Percentiles rank a stretch among this genome's conserved stretches.
Evolutionary conservation across 2,113 vertebrate genomes (phyloP).

Genomic region (Gopherus flavomarginatus): DNA sequence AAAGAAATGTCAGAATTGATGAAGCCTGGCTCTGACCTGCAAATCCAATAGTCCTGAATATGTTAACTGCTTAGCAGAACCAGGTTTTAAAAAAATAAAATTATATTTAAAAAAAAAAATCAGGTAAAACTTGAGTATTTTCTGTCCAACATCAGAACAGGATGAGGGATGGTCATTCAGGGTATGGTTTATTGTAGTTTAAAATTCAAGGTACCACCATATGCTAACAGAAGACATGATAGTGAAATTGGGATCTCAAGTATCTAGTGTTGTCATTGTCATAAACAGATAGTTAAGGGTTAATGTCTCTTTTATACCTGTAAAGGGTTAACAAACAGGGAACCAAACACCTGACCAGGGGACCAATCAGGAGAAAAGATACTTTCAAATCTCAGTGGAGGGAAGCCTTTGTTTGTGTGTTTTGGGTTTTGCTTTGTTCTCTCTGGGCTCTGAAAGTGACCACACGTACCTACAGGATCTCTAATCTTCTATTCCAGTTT

Average conservation of each 20-base stretch:
- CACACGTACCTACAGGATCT: too few species aligned
- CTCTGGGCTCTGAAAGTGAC: too few species aligned
- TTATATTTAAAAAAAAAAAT: neutral
- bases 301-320: too few species aligned
- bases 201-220: constrained; percentile 48
- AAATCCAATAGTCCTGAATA: neutral
- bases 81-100: neutral
- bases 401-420: too few species aligned
- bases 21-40: neutral
- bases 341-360: too few species aligned
- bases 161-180: constrained; percentile 41
- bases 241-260: constrained; percentile 54
- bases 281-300: too few species aligned
- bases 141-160: constrained; percentile 17
- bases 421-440: too few species aligned
- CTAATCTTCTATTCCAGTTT: too few species aligned
- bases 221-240: constrained; percentile 52
- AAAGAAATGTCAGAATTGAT: neutral
- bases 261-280: constrained; percentile 48
- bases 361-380: too few species aligned
- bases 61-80: neutral
- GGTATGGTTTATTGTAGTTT: constrained; percentile 34
- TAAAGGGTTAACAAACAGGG: too few species aligned
- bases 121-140: neutral
- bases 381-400: too few species aligned